Conservation (phyloP, 2,797 vertebrate genomes). For the Menidia menidia region DNA sequence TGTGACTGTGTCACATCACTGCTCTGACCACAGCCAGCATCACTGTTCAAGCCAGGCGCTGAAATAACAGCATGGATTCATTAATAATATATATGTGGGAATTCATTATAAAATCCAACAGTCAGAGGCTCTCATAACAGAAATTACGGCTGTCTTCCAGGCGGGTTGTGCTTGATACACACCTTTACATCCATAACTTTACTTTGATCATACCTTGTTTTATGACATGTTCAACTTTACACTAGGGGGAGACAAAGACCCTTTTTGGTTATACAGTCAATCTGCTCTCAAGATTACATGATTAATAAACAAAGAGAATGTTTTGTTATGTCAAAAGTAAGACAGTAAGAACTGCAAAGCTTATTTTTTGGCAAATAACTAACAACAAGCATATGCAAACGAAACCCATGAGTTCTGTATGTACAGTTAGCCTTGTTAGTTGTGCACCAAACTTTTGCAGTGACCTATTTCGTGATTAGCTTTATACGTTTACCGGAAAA, state of each 20-base stretch:
- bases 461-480: slow-evolving; percentile 2
- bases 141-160: neutral
- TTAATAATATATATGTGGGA: slow-evolving; percentile 5
- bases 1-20: slow-evolving; percentile 33
- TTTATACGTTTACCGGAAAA: slow-evolving; percentile 6
- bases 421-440: neutral
- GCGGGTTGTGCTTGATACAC: neutral
- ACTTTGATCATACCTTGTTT: slow-evolving; percentile 48
- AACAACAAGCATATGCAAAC: neutral
- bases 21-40: neutral
- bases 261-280: slow-evolving; percentile 43
- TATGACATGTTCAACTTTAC: slow-evolving; percentile 62
- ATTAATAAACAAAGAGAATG: slow-evolving; percentile 42
- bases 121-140: neutral
- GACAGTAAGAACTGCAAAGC: slow-evolving; percentile 5
- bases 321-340: slow-evolving; percentile 20
- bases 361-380: neutral
- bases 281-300: slow-evolving; percentile 24
- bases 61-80: slow-evolving; percentile 15
- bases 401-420: neutral
- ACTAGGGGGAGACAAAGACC: slow-evolving; percentile 83
- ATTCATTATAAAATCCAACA: neutral
- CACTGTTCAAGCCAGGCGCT: slow-evolving; percentile 17
- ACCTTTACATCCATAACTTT: slow-evolving; percentile 1
- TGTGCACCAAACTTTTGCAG: neutral